These are phyloP conservation scores for Diorhabda elongata DNA, from an alignment of 1,140 invertebrate genomes.

Conservation along the genomic window DNA sequence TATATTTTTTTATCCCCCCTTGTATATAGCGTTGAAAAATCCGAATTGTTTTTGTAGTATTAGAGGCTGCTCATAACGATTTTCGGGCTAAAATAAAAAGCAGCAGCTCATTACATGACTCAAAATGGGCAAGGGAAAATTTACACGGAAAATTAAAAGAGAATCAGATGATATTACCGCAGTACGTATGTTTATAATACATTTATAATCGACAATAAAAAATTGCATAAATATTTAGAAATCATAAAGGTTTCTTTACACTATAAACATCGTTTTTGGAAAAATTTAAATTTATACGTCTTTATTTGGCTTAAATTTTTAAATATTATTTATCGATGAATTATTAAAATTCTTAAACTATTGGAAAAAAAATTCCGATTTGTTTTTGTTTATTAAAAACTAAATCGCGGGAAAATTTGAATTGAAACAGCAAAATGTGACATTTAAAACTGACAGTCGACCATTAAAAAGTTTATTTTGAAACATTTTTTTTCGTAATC, in stretches of 20 bases:
- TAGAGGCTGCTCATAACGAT: conserved; percentile 25
- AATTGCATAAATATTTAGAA: neutral
- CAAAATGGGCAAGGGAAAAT: conserved; percentile 23
- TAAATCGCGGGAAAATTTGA: too few relatives aligned
- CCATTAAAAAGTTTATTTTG: too few relatives aligned
- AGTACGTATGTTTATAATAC: conserved; percentile 15
- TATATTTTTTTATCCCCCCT: too few relatives aligned
- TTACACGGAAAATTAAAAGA: conserved; percentile 6
- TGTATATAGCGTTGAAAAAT: too few relatives aligned
- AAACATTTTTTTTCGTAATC: too few relatives aligned
- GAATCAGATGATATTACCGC: conserved; percentile 24
- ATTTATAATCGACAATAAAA: neutral
- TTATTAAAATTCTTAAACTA: neutral
- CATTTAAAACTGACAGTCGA: too few relatives aligned
- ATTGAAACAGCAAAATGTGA: too few relatives aligned
- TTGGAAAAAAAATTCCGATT: neutral
- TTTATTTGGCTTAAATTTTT: neutral
- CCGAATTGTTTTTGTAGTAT: too few relatives aligned
- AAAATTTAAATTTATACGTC: neutral
- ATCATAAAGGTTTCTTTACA: neutral
- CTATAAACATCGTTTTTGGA: neutral
- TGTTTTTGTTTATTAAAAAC: neutral
- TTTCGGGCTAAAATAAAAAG: conserved; percentile 31
- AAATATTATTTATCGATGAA: neutral
- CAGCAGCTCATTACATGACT: conserved; percentile 31